Base-by-base conservation (phyloP, 1,140 invertebrate genomes). In the Vanessa tameamea region DNA sequence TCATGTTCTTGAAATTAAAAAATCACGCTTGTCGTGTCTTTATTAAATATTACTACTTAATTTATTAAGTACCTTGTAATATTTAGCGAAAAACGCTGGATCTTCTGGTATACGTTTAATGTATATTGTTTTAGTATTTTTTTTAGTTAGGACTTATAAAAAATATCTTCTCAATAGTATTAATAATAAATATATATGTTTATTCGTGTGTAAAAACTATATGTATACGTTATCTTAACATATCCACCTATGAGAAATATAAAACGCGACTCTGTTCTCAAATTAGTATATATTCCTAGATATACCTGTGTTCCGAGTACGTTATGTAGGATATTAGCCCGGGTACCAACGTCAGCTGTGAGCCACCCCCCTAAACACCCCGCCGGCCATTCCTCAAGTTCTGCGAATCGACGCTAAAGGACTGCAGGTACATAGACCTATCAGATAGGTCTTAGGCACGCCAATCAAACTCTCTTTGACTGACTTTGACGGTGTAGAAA, bases 371-470 rank as follows among this genome's bases (percentile, higher is more conserved):
- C 65, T 64, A 53, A 47, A 47, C 73, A 55, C 55, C 47, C 23
- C 61, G n/a, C 75, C 76, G 72, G 68, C 72, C 76, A 82, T 82
- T 75, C 78, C 76, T 82, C 68, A 75, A 78, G 73, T 77, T 77
- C 70, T 78, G 63, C 72, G 66, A 80, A 79, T 80, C 80, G 71
- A 76, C 76, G 79, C 78, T 72, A 75, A 78, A 73, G 74, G 72
- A 78, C 69, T 72, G 55, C 64, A 73, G 66, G 74, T 72, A 72
- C 9, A 47, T 68, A 68, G 15, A n/a, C n/a, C 14, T 13, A 20
- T 20, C 37, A 59, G 66, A 57, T 55, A 69, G 48, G 55, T 59
- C 66, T 69, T 37, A 47, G 66, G 53, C 51, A 69, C 66, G 66
- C 66, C 66, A 69, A 69, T 69, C 66, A 69, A 69, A 57, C 15